Conservation (phyloP, 2,797 vertebrate species). For the Myripristis murdjan region DNA sequence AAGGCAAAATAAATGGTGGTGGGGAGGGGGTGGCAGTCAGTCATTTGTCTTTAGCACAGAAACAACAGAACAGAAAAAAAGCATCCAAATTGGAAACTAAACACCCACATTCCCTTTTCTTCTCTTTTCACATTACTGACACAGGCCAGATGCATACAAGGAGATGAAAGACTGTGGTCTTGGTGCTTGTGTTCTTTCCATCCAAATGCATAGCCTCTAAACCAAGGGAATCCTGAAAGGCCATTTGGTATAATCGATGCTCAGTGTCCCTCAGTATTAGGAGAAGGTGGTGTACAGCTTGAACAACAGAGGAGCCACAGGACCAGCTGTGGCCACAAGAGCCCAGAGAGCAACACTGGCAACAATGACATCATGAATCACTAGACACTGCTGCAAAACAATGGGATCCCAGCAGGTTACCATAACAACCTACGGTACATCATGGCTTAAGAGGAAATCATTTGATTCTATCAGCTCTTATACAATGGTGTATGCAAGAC, state of each 20-base stretch:
- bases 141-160: not conserved
- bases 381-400: not conserved
- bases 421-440: not conserved
- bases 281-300: not conserved
- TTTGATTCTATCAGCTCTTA: not conserved
- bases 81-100: not conserved
- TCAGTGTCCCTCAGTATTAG: not conserved
- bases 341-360: not conserved
- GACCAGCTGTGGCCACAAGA: constrained; percentile 67
- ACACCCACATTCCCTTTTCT: not conserved
- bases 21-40: not conserved
- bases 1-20: constrained; percentile 29
- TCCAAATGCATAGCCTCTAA: constrained; percentile 13
- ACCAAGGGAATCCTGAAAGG: constrained; percentile 46
- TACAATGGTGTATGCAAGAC: not conserved
- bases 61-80: constrained; percentile 35
- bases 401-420: not conserved
- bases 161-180: not conserved
- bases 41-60: not conserved
- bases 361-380: not conserved
- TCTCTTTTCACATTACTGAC: not conserved
- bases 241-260: constrained; percentile 16
- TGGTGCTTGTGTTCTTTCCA: not conserved
- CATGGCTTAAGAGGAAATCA: not conserved
- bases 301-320: constrained; percentile 53